phyloP scores from a whole-genome alignment of 1,140 invertebrate genomes.

The Aphelinus certus region DNA sequence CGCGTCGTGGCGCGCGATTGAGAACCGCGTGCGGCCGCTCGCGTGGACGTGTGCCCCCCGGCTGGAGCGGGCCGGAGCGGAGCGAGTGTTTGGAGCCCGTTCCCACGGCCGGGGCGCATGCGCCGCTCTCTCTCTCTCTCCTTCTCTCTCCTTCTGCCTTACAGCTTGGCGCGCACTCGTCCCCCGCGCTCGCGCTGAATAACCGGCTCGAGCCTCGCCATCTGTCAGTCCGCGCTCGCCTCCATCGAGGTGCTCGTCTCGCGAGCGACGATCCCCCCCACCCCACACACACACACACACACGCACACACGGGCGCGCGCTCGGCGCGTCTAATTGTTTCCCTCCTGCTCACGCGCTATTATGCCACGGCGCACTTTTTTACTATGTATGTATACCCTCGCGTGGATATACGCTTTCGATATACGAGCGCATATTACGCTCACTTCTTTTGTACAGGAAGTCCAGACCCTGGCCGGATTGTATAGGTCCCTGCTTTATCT shows the following conservation, averaged over 20 bases:
- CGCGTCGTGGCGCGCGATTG: constrained; percentile 3
- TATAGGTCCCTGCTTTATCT: too few relatives aligned
- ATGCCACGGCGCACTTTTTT: too few relatives aligned
- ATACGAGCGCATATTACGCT: neutral
- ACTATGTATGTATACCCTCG: too few relatives aligned
- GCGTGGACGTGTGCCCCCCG: constrained; percentile 4
- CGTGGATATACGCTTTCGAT: neutral
- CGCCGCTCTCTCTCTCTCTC: constrained; percentile 41
- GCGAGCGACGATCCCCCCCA: too few relatives aligned
- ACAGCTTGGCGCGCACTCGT: neutral
- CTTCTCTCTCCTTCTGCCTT: constrained; percentile 13
- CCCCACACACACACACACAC: neutral
- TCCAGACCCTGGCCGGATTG: too few relatives aligned
- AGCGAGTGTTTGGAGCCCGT: constrained; percentile 50
- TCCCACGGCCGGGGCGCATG: constrained; percentile 63
- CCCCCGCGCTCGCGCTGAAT: constrained; percentile 11
- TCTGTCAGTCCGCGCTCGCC: constrained; percentile 45
- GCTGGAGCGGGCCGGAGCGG: constrained; percentile 35
- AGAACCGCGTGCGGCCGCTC: constrained; percentile 18
- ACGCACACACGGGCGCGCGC: neutral
- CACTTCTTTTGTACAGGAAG: too few relatives aligned
- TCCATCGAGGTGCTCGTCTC: neutral
- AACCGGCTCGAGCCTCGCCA: constrained; percentile 43
- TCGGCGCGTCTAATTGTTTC: constrained; percentile 14
- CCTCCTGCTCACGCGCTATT: constrained; percentile 13